phyloP scores from a whole-genome alignment of 2,113 vertebrate genomes.

The Peromyscus leucopus region DNA sequence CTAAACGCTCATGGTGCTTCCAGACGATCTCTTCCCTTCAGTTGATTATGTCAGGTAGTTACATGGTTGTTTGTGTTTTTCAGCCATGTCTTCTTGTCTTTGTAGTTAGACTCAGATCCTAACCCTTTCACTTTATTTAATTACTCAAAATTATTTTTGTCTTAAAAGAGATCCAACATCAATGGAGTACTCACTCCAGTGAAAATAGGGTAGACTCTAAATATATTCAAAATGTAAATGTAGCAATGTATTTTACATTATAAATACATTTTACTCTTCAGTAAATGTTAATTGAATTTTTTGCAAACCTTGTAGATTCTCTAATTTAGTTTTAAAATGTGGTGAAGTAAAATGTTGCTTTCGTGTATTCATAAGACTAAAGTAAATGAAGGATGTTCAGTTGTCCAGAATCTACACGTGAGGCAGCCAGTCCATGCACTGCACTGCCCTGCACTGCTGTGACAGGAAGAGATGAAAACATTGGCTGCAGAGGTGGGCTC shows the following conservation, averaged over 20 bases:
- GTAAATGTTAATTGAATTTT: constrained; percentile 26
- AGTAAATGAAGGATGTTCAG: neutral
- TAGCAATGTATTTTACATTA: neutral
- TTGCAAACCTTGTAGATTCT: neutral
- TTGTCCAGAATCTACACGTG: neutral
- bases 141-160: constrained; percentile 43
- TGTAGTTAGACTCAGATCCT: neutral
- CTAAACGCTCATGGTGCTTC: neutral
- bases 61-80: neutral
- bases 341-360: neutral
- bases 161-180: neutral
- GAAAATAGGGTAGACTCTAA: neutral
- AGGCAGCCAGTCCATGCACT: neutral
- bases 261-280: constrained; percentile 19
- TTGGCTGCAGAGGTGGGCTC: neutral
- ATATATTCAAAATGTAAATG: neutral
- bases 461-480: neutral
- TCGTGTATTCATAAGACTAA: constrained; percentile 22
- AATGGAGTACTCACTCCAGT: constrained; percentile 12
- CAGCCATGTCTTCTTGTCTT: neutral
- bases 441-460: neutral
- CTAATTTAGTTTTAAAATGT: constrained; percentile 32
- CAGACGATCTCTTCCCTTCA: neutral
- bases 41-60: neutral
- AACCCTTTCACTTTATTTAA: constrained; percentile 34